phyloP scores from a whole-genome alignment of 2,888 invertebrate genomes.

The Caenorhabditis sinica region DNA sequence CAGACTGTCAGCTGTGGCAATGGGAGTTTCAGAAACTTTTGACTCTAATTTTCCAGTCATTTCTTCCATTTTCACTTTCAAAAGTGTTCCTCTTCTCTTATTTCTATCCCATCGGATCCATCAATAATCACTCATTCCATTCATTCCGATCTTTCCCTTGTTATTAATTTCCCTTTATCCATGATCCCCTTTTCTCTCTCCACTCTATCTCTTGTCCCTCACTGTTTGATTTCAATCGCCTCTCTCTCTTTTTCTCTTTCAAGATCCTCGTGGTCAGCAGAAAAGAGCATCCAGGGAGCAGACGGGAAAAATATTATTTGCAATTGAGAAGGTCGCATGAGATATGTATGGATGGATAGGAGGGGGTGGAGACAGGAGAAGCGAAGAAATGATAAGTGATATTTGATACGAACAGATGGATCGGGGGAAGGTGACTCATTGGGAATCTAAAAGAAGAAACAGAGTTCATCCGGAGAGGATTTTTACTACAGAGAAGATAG shows the following conservation, averaged over 20 bases:
- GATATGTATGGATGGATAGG: not conserved
- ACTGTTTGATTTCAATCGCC: constrained; percentile 13
- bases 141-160: not conserved
- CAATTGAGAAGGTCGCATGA: constrained; percentile 11
- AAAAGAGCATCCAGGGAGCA: not conserved
- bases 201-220: not conserved
- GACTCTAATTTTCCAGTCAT: too few species aligned
- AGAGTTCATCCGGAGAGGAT: not conserved
- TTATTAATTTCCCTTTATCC: not conserved
- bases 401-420: constrained; percentile 6
- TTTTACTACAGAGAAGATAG: not conserved
- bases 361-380: not conserved
- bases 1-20: too few species aligned
- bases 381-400: not conserved
- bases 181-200: not conserved
- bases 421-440: not conserved
- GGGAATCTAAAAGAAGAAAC: not conserved
- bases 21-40: too few species aligned
- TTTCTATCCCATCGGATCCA: too few species aligned
- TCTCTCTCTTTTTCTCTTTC: constrained; percentile 29
- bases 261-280: not conserved
- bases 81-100: too few species aligned
- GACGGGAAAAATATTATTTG: not conserved
- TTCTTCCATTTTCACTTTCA: too few species aligned
- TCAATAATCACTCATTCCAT: not conserved